Conservation (phyloP, 1,140 invertebrate genomes). For the Achroia grisella region DNA sequence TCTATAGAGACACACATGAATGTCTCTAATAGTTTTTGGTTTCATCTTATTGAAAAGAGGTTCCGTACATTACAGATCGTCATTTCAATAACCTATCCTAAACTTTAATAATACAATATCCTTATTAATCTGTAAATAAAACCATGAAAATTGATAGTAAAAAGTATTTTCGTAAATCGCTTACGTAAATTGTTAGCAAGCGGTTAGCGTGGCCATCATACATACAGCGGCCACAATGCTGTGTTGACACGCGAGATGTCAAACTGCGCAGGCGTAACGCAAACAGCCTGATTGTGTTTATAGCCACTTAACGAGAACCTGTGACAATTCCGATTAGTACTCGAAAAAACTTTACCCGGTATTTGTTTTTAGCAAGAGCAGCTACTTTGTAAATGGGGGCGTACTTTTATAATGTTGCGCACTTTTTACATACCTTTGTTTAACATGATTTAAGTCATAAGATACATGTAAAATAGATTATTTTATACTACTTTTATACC, state of each 20-base stretch:
- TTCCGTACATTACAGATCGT: too few species aligned
- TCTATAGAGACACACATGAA: too few species aligned
- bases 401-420: constrained; percentile 18
- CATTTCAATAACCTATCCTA: too few species aligned
- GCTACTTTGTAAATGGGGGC: constrained; percentile 56
- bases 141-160: neutral
- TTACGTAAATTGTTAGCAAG: constrained; percentile 56
- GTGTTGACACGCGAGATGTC: constrained; percentile 49
- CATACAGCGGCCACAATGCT: constrained; percentile 45
- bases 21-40: too few species aligned
- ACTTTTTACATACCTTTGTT: neutral
- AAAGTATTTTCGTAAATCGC: constrained; percentile 29
- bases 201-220: constrained; percentile 48
- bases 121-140: neutral
- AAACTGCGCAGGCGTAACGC: constrained; percentile 57
- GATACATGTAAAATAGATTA: too few species aligned
- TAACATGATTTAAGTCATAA: too few species aligned
- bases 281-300: constrained; percentile 69
- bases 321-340: constrained; percentile 67
- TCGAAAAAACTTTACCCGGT: constrained; percentile 52
- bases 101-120: too few species aligned
- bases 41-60: too few species aligned
- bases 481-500: too few species aligned
- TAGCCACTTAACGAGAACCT: constrained; percentile 64
- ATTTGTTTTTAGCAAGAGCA: constrained; percentile 59